Evolutionary conservation across 2,888 invertebrate species (phyloP), one percentile per base, ranked within the genome.

Genomic region (Cyrtodaria siliqua): DNA sequence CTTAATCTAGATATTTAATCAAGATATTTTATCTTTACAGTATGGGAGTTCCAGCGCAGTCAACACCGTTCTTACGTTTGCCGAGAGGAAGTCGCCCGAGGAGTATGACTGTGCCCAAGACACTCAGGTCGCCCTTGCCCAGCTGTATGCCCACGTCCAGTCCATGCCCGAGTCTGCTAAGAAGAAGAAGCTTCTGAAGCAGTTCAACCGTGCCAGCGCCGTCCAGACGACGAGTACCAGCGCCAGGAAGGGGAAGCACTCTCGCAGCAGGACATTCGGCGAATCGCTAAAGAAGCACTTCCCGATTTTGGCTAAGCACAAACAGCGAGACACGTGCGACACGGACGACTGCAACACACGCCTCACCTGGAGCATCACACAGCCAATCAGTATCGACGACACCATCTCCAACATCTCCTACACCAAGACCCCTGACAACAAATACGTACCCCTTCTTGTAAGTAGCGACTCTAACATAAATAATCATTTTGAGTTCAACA

Each of bases 81-180:
- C 97, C 61, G 97, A 98, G 93, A 95, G 97, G 0, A 95, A 89
- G 38, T 84, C 87, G 8, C 82, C 86, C 4, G 82, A 83, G 29
- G 87, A 88, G 53, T 87, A 88, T n/a, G 89, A 90, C 56, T 82
- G 87, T 16, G 69, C 86, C 20, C 96, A 96, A 18, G 87, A 90
- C 76, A 91, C 91, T 12, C 86, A 88, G 76, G 79, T 86, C 38
- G 89, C 87, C 0, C 83, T 88, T 2, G 98, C 98, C 0, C 96
- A 97, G 88, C 94, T 98, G 0, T 98, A 98, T 92, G 97, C 98
- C 1, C 96, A 98, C 90, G 97, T 98, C 82, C 93, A 93, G 81
- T 87, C 96, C 66, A 93, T 98, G 93, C 98, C 98, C 0, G 97
- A 98, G 91, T 97, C 97, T 0, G 95, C 96, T 0, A 97, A 97